A percentile compares a stretch with the other conserved stretches of the same genome.
Evolutionary conservation across 2,113 vertebrate genomes (phyloP).

Genomic region (Brachyistius frenatus): DNA sequence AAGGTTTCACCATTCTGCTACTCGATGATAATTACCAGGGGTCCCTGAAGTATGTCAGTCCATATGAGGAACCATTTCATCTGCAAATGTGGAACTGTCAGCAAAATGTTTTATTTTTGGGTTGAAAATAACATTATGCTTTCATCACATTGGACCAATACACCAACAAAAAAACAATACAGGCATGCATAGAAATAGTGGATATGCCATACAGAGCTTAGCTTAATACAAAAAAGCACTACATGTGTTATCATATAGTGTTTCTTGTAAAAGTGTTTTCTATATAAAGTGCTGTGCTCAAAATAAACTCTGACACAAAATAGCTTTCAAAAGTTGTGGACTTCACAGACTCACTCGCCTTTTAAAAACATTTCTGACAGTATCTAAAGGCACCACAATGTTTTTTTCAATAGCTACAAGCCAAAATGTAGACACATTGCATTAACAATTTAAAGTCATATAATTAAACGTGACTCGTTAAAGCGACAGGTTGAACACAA

Average conservation of each 20-base stretch:
- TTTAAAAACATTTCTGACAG: background rate
- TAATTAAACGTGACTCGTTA: conserved; percentile 13
- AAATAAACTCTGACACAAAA: too few relatives aligned
- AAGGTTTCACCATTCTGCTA: background rate
- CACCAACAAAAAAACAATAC: conserved; percentile 24
- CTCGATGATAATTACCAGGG: conserved; percentile 18
- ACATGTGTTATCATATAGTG: background rate
- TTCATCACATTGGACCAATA: conserved; percentile 13
- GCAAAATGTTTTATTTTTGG: conserved; percentile 9
- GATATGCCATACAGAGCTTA: background rate
- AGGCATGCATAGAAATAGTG: background rate
- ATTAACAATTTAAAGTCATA: background rate
- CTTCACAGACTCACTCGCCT: too few relatives aligned
- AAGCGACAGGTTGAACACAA: background rate
- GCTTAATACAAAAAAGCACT: background rate
- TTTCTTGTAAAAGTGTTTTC: background rate
- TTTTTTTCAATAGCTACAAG: background rate
- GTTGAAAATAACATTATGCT: background rate
- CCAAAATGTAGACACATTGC: conserved; percentile 7
- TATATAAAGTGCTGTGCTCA: background rate
- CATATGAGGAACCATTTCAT: conserved; percentile 20
- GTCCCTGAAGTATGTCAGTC: conserved; percentile 9
- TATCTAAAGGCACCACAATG: background rate
- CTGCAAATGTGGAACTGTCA: conserved; percentile 36
- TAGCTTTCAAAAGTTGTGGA: too few relatives aligned